These are phyloP conservation scores for Trematomus bernacchii DNA, from an alignment of 2,797 vertebrate species.

Conservation along the genomic window DNA sequence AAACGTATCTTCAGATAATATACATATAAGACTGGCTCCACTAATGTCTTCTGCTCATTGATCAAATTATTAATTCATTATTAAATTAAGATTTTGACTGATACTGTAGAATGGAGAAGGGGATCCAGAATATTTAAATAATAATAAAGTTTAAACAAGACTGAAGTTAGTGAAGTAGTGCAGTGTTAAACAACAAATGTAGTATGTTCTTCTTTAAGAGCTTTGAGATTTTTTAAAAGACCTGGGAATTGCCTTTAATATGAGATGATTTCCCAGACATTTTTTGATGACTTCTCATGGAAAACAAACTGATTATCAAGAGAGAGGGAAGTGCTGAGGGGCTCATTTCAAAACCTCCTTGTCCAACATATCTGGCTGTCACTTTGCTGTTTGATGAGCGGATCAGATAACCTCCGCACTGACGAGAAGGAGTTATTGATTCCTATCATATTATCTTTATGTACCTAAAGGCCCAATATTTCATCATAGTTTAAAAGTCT, in stretches of 20 bases:
- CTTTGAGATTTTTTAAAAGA: neutral
- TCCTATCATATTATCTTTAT: conserved; percentile 44
- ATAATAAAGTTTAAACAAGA: neutral
- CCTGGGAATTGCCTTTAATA: conserved; percentile 9
- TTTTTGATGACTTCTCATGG: conserved; percentile 45
- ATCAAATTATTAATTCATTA: too few species aligned
- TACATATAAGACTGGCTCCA: neutral
- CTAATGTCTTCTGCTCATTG: neutral
- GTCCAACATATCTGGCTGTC: conserved; percentile 39
- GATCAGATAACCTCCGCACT: conserved; percentile 40
- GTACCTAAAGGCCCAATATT: conserved; percentile 41
- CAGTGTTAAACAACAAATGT: neutral
- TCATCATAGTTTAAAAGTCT: conserved; percentile 47
- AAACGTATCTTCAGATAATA: neutral
- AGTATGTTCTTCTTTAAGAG: neutral
- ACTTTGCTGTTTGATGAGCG: conserved; percentile 32
- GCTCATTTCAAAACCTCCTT: conserved; percentile 41
- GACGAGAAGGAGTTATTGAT: conserved; percentile 43
- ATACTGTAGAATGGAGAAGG: too few species aligned
- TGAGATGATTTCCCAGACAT: conserved; percentile 24
- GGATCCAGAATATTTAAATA: neutral
- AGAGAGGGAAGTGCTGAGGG: conserved; percentile 8
- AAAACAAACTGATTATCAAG: conserved; percentile 48
- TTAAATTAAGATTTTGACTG: too few species aligned
- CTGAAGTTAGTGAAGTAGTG: neutral